These are phyloP conservation scores for Tribolium freemani DNA, from an alignment of 2,888 invertebrate genomes.

Conservation along the genomic window DNA sequence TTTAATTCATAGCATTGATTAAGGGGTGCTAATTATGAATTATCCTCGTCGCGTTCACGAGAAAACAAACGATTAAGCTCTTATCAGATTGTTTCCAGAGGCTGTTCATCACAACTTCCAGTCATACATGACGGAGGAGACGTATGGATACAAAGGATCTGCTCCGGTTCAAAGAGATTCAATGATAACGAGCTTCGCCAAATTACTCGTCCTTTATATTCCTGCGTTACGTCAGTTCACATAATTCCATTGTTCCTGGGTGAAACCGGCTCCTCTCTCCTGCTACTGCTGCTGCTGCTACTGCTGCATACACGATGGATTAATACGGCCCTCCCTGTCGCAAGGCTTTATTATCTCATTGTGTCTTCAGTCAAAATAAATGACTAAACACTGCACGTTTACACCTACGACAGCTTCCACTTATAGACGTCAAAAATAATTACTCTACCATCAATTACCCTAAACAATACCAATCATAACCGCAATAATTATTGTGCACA, in stretches of 20 bases:
- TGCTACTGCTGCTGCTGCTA: constrained; percentile 17
- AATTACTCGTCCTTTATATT: constrained; percentile 64
- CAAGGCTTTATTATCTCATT: constrained; percentile 49
- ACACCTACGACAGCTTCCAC: not conserved
- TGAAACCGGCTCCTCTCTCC: constrained; percentile 33
- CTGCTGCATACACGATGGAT: constrained; percentile 43
- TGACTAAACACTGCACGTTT: constrained; percentile 39
- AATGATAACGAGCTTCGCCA: constrained; percentile 64
- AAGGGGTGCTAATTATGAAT: constrained; percentile 55
- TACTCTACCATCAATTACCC: not conserved
- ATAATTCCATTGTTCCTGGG: constrained; percentile 61
- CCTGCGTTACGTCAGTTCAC: constrained; percentile 60
- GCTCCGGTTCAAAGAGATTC: constrained; percentile 61
- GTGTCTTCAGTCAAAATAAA: constrained; percentile 44
- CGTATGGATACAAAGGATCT: constrained; percentile 56
- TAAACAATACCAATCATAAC: not conserved
- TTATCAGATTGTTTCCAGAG: constrained; percentile 58
- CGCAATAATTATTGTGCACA: no score
- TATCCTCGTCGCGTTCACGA: constrained; percentile 49
- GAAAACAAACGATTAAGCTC: constrained; percentile 55
- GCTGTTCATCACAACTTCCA: constrained; percentile 52
- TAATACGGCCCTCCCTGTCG: constrained; percentile 46
- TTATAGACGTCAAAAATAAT: not conserved
- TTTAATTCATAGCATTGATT: constrained; percentile 56
- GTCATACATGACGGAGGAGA: constrained; percentile 50